phyloP scores from a whole-genome alignment of 2,888 invertebrate species.

The Metacarcinus magister region DNA sequence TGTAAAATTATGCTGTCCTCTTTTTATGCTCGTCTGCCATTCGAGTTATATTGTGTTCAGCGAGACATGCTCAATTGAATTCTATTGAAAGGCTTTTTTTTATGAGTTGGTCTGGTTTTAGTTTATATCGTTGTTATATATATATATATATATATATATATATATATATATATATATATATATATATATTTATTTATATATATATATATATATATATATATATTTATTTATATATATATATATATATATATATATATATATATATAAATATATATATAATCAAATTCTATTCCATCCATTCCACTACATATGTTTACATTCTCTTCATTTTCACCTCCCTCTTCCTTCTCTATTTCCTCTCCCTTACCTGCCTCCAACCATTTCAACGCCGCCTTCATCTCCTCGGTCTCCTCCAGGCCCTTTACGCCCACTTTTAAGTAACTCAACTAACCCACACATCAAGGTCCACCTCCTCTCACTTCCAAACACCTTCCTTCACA shows the following conservation, averaged over 20 bases:
- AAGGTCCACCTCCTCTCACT: background rate
- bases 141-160: constrained; percentile 44
- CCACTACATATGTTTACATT: background rate
- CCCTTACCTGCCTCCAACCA: background rate
- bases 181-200: constrained; percentile 35
- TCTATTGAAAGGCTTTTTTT: background rate
- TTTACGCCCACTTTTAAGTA: background rate
- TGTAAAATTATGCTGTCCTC: background rate
- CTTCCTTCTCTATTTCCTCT: background rate
- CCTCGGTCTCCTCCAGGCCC: background rate
- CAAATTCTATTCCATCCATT: background rate
- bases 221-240: constrained; percentile 35
- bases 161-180: constrained; percentile 48
- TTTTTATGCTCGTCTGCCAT: background rate
- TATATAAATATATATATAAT: background rate
- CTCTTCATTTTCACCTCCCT: background rate
- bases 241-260: constrained; percentile 36
- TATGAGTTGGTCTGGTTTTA: background rate
- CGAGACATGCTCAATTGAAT: background rate
- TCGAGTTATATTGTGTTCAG: background rate
- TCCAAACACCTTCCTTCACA: background rate
- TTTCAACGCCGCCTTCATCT: background rate
- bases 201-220: constrained; percentile 26
- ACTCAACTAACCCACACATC: background rate
- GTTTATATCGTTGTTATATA: background rate